phyloP scores from a whole-genome alignment of 2,113 vertebrate species.

The Mesembrinibis cayennensis region DNA sequence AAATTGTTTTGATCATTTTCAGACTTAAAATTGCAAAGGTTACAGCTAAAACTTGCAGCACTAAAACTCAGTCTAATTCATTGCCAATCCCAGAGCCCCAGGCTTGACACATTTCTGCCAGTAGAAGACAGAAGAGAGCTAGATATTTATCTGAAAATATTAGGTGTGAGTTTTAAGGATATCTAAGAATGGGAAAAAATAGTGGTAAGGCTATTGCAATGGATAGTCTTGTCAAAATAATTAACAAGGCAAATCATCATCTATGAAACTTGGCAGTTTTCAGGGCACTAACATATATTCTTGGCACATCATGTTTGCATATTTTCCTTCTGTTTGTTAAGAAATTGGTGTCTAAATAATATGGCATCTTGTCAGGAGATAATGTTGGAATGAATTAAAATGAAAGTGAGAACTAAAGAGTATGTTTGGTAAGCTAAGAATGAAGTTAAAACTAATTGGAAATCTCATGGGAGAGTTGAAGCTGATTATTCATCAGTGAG shows the following conservation, averaged over 20 bases:
- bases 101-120: not conserved
- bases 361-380: not conserved
- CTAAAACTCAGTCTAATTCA: not conserved
- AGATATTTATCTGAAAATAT: slow-evolving; percentile 4
- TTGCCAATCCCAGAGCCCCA: not conserved
- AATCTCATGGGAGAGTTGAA: not conserved
- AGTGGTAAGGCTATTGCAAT: not conserved
- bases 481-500: not conserved
- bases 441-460: not conserved
- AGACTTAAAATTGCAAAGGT: not conserved
- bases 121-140: slow-evolving; percentile 9
- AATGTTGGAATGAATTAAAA: slow-evolving; percentile 1
- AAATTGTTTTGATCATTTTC: not conserved
- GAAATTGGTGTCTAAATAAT: slow-evolving; percentile 15
- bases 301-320: not conserved
- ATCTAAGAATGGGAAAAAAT: not conserved
- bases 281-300: not conserved
- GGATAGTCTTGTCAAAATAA: slow-evolving; percentile 38
- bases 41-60: not conserved
- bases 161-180: not conserved
- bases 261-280: slow-evolving; percentile 23
- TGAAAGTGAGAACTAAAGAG: not conserved
- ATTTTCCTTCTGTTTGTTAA: slow-evolving; percentile 27
- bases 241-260: not conserved
- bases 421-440: not conserved